phyloP scores from a whole-genome alignment of 2,797 vertebrate genomes.

The Falco novaeseelandiae region DNA sequence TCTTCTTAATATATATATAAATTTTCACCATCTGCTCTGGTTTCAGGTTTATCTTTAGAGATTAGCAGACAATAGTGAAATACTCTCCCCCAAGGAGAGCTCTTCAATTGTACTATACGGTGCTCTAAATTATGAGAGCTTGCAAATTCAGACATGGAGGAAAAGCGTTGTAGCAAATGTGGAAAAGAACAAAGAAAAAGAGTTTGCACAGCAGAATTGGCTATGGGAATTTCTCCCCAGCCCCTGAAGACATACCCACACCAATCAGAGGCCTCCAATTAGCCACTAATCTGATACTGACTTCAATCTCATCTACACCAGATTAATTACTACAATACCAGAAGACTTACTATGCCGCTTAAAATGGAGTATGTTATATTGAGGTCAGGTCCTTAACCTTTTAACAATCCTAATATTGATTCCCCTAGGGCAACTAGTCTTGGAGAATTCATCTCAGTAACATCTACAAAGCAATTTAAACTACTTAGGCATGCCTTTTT shows the following conservation, averaged over 20 bases:
- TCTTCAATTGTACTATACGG: neutral
- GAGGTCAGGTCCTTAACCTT: neutral
- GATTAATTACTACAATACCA: neutral
- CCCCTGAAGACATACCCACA: neutral
- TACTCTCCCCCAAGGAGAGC: neutral
- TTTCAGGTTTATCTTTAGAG: neutral
- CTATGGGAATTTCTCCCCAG: neutral
- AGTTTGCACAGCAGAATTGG: neutral
- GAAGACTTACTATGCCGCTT: neutral
- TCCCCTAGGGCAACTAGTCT: neutral
- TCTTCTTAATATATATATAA: neutral
- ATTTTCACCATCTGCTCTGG: neutral
- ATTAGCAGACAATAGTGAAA: neutral
- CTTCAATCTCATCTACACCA: conserved; percentile 25
- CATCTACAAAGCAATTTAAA: neutral
- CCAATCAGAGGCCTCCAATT: neutral
- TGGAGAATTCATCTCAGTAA: neutral
- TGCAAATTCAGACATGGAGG: neutral
- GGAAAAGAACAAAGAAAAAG: neutral
- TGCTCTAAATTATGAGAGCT: neutral
- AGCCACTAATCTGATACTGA: conserved; percentile 24
- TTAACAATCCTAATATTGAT: neutral
- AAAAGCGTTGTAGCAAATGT: neutral
- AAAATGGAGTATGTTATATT: neutral
- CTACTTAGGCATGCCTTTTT: neutral